phyloP scores from a whole-genome alignment of 2,888 invertebrate species.

The Priocnemis perturbator region DNA sequence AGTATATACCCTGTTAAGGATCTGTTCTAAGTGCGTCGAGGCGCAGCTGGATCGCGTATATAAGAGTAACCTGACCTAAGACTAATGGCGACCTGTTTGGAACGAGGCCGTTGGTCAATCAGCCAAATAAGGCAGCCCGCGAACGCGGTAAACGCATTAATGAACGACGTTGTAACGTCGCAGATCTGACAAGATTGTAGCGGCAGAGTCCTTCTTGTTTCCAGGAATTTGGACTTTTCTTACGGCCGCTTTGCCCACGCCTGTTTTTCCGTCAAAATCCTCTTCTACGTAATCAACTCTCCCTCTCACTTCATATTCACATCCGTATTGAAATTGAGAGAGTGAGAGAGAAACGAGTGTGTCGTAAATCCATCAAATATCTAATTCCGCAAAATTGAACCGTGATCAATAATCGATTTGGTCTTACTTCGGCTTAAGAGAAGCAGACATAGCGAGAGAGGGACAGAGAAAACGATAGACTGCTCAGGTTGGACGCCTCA shows the following conservation, averaged over 20 bases:
- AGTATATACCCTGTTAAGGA: conserved; percentile 1
- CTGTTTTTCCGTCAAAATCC: too few species aligned
- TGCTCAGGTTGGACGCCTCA: conserved; percentile 37
- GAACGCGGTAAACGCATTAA: conserved; percentile 27
- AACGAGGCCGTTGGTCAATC: conserved; percentile 57
- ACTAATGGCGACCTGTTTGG: conserved; percentile 40
- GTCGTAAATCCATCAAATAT: too few species aligned
- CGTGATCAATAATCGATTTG: too few species aligned
- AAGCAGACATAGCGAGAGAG: too few species aligned
- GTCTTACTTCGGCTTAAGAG: too few species aligned
- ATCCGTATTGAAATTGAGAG: too few species aligned
- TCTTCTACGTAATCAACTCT: too few species aligned
- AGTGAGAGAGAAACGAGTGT: too few species aligned
- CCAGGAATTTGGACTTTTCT: conserved; percentile 24
- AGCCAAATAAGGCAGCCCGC: conserved; percentile 52
- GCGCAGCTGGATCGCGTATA: conserved; percentile 6
- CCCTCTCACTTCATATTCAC: too few species aligned
- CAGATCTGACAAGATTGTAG: conserved; percentile 41
- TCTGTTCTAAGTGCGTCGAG: background rate
- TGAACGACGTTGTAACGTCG: conserved; percentile 43
- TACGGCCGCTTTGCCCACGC: too few species aligned
- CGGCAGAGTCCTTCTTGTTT: conserved; percentile 14
- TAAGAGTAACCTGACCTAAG: conserved; percentile 24
- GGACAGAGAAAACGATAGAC: background rate
- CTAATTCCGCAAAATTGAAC: too few species aligned